Conservation (phyloP, 1,140 invertebrate genomes). For the Drosophila varians region DNA sequence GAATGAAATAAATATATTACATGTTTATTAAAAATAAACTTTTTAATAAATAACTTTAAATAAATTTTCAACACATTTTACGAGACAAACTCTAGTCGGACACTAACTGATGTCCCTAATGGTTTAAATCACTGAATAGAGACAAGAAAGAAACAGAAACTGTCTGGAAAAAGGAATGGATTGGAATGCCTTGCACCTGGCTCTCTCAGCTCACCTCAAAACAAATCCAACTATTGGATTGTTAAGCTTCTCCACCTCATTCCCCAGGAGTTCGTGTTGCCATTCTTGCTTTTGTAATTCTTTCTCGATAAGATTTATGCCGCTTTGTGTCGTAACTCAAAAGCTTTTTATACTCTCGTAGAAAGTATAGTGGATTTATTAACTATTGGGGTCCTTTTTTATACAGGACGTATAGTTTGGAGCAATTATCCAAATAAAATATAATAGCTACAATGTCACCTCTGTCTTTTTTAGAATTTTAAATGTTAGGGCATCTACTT, state of each 20-base stretch:
- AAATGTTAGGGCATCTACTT: not conserved
- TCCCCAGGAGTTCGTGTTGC: not conserved
- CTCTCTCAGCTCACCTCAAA: conserved; percentile 11
- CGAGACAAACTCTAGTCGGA: too few relatives aligned
- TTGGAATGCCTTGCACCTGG: conserved; percentile 34
- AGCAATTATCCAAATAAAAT: too few relatives aligned
- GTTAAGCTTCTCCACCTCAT: conserved; percentile 32
- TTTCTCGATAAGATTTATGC: not conserved
- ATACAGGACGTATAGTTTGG: too few relatives aligned
- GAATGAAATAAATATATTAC: too few relatives aligned
- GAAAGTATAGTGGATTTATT: too few relatives aligned
- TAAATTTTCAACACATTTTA: too few relatives aligned
- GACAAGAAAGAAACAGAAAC: conserved; percentile 1
- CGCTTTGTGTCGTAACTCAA: too few relatives aligned
- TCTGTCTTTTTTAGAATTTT: too few relatives aligned
- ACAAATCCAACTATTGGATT: conserved; percentile 37
- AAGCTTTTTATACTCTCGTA: not conserved
- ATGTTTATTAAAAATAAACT: too few relatives aligned
- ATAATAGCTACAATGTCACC: too few relatives aligned
- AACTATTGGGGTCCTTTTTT: too few relatives aligned
- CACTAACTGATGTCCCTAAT: not conserved
- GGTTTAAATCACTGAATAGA: conserved; percentile 37
- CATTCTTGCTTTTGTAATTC: not conserved
- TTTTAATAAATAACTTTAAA: too few relatives aligned
- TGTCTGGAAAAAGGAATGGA: conserved; percentile 14